Evolutionary conservation across 2,113 vertebrate genomes (phyloP).

Genomic region (Accipiter cooperii): DNA sequence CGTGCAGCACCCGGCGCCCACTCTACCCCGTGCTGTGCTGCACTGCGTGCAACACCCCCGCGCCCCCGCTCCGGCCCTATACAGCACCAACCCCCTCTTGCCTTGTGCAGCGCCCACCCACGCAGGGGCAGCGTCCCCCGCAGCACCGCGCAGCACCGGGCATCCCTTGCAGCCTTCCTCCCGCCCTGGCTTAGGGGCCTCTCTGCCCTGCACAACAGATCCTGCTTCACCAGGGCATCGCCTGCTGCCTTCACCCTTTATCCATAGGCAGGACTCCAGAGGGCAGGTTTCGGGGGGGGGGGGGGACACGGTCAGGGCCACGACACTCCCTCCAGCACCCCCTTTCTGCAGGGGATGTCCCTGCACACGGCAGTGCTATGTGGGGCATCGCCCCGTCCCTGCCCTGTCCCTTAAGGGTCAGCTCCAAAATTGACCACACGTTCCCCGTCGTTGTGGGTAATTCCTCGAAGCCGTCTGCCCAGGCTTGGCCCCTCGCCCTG

Average conservation of each 20-base stretch:
- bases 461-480: background rate
- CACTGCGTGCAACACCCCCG: background rate
- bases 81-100: background rate
- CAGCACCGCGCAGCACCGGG: background rate
- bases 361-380: fast-evolving
- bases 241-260: background rate
- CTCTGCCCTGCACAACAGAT: background rate
- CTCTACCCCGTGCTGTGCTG: background rate
- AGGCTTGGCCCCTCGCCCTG: background rate
- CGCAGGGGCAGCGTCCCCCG: background rate
- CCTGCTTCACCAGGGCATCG: background rate
- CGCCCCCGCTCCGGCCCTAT: background rate
- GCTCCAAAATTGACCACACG: background rate
- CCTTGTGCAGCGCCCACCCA: background rate
- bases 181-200: too few species aligned
- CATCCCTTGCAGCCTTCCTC: background rate
- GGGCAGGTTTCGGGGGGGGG: background rate
- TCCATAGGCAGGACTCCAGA: background rate
- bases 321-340: background rate
- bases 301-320: background rate
- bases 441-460: background rate
- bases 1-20: background rate
- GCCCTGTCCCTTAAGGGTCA: background rate
- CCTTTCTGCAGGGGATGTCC: background rate
- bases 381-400: background rate